A percentile compares a stretch with the other conserved stretches of the same genome.
Evolutionary conservation across 30 jellyfish, hydroid and myxozoan species (phyloP).

Genomic region (Hydra vulgaris): DNA sequence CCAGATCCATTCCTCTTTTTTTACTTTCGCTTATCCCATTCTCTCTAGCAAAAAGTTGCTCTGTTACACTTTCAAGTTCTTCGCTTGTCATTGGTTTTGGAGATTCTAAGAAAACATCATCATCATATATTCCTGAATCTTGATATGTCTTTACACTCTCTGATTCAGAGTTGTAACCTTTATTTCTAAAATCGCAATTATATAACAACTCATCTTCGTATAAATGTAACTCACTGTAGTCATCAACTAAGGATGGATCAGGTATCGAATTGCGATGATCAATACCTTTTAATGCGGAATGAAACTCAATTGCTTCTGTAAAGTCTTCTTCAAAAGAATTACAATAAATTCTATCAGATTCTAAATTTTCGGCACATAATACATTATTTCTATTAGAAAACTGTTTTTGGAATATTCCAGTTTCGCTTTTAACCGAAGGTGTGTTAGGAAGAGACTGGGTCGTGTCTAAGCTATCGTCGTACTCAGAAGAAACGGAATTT

Average conservation of each 20-base stretch:
- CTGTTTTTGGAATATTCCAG: constrained; percentile 14
- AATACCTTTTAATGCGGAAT: background rate
- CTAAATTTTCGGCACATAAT: constrained; percentile 13
- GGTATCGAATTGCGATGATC: background rate
- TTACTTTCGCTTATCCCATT: constrained; percentile 56
- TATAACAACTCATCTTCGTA: constrained; percentile 55
- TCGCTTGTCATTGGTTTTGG: constrained; percentile 45
- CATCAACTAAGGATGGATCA: constrained; percentile 34
- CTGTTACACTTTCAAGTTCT: constrained; percentile 7
- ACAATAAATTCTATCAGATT: constrained; percentile 38
- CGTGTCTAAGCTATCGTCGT: constrained; percentile 88
- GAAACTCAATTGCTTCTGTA: constrained; percentile 17
- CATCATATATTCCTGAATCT: constrained; percentile 96
- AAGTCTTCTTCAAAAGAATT: constrained; percentile 25
- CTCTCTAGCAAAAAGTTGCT: constrained; percentile 37
- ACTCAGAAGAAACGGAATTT: constrained; percentile 47
- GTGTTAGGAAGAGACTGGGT: constrained; percentile 39
- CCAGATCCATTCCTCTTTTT: constrained; percentile 48
- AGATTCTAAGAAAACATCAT: constrained; percentile 76
- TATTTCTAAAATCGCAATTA: background rate
- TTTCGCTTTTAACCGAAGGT: constrained; percentile 31
- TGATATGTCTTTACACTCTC: constrained; percentile 88
- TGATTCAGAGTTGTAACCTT: constrained; percentile 77
- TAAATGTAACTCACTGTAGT: constrained; percentile 37
- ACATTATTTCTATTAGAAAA: constrained; percentile 21